A percentile compares a stretch with the other conserved stretches of the same genome.
These are phyloP conservation scores for Gnatocerus cornutus DNA, from an alignment of 2,888 invertebrate genomes.

Conservation along the genomic window DNA sequence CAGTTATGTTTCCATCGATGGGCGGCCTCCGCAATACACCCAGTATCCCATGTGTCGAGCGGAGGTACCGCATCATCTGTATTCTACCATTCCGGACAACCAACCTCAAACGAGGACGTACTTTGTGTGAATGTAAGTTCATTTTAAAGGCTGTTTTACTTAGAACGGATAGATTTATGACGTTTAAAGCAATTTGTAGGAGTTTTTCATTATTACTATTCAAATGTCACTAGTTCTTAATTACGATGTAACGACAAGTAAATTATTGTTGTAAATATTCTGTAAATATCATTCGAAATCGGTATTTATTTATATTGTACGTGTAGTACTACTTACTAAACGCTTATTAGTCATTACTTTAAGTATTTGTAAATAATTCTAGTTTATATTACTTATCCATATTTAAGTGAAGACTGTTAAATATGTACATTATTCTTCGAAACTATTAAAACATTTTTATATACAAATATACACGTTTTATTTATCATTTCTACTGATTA, in stretches of 20 bases:
- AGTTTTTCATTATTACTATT: constrained; percentile 45
- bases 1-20: constrained; percentile 80
- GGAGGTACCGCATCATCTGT: constrained; percentile 67
- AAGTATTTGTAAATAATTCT: constrained; percentile 64
- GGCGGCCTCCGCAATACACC: constrained; percentile 67
- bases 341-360: constrained; percentile 70
- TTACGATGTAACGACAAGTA: constrained; percentile 54
- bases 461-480: constrained; percentile 21
- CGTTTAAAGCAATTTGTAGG: constrained; percentile 56
- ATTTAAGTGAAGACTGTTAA: constrained; percentile 70
- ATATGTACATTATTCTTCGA: constrained; percentile 64
- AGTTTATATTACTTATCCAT: constrained; percentile 57
- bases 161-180: constrained; percentile 54
- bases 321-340: constrained; percentile 61
- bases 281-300: constrained; percentile 62
- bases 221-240: constrained; percentile 58
- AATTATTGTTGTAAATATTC: constrained; percentile 57
- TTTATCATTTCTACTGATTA: neutral
- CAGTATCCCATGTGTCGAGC: constrained; percentile 64
- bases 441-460: constrained; percentile 50
- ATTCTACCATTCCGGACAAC: constrained; percentile 70
- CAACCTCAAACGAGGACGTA: constrained; percentile 70
- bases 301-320: constrained; percentile 63
- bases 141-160: constrained; percentile 65
- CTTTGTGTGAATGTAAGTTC: constrained; percentile 66